A percentile compares a stretch with the other conserved stretches of the same genome.
Conservation (phyloP, 2,797 vertebrate species). For the Ateles fusciceps region DNA sequence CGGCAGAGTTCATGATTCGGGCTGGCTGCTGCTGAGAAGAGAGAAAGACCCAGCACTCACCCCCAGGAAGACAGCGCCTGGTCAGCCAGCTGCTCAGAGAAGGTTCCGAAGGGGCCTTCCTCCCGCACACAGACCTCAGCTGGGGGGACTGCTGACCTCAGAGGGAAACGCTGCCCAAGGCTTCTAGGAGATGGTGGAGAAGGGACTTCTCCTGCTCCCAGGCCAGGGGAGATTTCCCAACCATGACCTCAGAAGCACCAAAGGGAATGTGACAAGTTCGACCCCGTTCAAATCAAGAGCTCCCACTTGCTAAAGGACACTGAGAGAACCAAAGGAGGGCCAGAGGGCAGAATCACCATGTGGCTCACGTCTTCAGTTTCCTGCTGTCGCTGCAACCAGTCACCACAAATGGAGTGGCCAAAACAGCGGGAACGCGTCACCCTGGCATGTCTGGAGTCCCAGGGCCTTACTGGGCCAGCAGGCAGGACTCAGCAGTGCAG, state of each 20-base stretch:
- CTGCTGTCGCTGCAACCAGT: rapidly evolving
- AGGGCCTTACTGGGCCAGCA: too few species aligned
- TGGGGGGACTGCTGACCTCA: rapidly evolving
- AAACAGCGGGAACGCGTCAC: rapidly evolving
- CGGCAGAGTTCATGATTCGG: neutral
- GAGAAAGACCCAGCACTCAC: rapidly evolving
- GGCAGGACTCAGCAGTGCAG: rapidly evolving
- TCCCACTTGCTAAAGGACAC: neutral
- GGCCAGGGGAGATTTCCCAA: neutral
- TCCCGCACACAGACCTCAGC: rapidly evolving
- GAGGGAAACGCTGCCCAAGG: neutral
- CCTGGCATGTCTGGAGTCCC: rapidly evolving
- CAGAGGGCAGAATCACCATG: neutral
- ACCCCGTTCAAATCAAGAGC: rapidly evolving
- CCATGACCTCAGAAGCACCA: neutral
- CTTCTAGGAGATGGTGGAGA: too few species aligned
- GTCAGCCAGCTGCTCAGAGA: neutral
- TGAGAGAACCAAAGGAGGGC: rapidly evolving
- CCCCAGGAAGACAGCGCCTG: rapidly evolving
- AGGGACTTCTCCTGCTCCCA: neutral
- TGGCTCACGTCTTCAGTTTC: rapidly evolving
- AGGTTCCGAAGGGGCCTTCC: neutral
- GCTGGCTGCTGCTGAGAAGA: neutral
- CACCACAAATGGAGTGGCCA: neutral
- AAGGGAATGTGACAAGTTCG: rapidly evolving